These are phyloP conservation scores for Microtus montanus DNA, from an alignment of 2,113 vertebrate species.

Conservation along the genomic window DNA sequence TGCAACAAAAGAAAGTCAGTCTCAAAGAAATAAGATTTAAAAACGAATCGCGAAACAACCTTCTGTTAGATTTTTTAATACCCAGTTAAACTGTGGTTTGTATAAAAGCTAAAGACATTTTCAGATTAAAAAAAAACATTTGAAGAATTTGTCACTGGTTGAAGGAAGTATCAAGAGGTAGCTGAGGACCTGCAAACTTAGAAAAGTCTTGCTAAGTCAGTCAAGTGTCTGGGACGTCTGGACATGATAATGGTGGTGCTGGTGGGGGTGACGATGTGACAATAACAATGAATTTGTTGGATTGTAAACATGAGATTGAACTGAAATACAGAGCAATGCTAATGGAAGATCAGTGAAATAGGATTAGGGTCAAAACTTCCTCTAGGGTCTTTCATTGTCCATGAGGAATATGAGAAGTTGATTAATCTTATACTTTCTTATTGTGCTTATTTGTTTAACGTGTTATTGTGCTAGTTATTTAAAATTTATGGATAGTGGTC, in stretches of 20 bases:
- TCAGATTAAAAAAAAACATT: neutral
- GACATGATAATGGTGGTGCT: neutral
- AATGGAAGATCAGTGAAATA: neutral
- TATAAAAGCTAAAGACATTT: neutral
- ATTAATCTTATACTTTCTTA: neutral
- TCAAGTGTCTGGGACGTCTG: neutral
- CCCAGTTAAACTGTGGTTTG: constrained; percentile 22
- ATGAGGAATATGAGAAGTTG: neutral
- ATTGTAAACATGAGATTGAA: neutral
- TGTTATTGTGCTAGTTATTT: neutral
- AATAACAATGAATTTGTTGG: neutral
- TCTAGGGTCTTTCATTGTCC: neutral
- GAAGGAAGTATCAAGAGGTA: neutral
- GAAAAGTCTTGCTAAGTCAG: neutral
- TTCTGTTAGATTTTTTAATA: constrained; percentile 40
- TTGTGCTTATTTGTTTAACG: constrained; percentile 41
- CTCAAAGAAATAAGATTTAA: constrained; percentile 7
- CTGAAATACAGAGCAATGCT: neutral
- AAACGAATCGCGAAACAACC: neutral
- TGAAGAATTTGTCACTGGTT: neutral
- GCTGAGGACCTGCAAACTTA: neutral
- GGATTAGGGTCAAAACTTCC: neutral
- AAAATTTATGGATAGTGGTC: neutral
- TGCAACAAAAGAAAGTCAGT: neutral
- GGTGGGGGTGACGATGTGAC: neutral